phyloP scores from a whole-genome alignment of 2,888 invertebrate genomes.

The Caenorhabditis sp. region DNA sequence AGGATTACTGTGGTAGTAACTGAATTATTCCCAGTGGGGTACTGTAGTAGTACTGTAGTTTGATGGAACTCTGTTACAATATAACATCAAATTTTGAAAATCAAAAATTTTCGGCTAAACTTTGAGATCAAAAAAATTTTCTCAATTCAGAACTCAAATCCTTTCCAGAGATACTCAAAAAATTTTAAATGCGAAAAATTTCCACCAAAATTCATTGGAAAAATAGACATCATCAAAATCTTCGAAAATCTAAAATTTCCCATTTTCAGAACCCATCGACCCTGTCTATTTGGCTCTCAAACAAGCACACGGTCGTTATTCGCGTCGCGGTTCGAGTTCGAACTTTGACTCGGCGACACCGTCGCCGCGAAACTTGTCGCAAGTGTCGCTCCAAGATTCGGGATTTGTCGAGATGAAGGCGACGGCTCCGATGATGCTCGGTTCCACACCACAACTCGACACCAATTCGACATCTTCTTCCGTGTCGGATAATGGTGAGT shows the following conservation, averaged over 20 bases:
- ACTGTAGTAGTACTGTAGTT: no score
- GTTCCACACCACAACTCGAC: constrained; percentile 68
- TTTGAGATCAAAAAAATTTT: no score
- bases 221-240: no score
- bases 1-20: no score
- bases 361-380: constrained; percentile 68
- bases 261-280: constrained; percentile 49
- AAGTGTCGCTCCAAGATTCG: constrained; percentile 69
- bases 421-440: constrained; percentile 48
- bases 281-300: constrained; percentile 69
- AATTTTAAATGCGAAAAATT: no score
- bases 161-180: no score
- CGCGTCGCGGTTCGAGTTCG: constrained; percentile 58
- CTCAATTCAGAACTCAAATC: no score
- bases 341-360: constrained; percentile 67
- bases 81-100: no score
- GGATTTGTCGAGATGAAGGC: constrained; percentile 63
- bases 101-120: no score
- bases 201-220: no score
- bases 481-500: background rate
- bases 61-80: no score
- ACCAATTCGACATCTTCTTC: constrained; percentile 48
- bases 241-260: background rate
- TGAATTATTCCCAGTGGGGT: no score
- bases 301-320: constrained; percentile 67